Evolutionary conservation across 2,113 vertebrate genomes (phyloP).

Genomic region (Sula dactylatra): DNA sequence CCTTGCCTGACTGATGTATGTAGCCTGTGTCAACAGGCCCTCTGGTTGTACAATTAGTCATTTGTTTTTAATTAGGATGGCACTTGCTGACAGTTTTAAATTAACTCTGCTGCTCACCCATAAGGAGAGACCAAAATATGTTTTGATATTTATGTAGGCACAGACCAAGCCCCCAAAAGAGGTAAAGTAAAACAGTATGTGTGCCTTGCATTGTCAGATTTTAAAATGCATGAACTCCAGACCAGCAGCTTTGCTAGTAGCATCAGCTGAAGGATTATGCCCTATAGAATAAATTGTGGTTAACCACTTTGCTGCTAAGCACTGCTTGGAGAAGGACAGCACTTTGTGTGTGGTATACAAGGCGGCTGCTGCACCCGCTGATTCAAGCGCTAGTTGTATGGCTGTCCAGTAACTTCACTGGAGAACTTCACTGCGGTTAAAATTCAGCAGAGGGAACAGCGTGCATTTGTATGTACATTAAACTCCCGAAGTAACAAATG

Average conservation of each 20-base stretch:
- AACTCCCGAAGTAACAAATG: neutral
- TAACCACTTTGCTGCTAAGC: neutral
- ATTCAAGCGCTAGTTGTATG: neutral
- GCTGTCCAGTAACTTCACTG: neutral
- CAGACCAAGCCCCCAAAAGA: neutral
- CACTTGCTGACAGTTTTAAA: constrained; percentile 33
- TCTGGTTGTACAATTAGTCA: neutral
- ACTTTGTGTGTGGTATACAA: neutral
- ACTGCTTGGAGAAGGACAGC: neutral
- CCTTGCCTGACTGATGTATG: neutral
- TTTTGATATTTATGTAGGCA: neutral
- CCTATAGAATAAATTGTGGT: neutral
- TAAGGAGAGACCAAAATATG: constrained; percentile 18
- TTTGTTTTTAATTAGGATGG: constrained; percentile 43
- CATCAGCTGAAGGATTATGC: neutral
- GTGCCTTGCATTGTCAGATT: neutral
- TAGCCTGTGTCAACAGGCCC: neutral
- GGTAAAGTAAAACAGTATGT: neutral
- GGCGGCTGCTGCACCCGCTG: neutral
- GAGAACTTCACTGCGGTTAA: neutral
- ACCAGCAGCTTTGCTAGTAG: neutral
- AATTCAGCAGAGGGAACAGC: neutral
- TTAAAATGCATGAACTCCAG: neutral
- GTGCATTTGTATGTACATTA: neutral
- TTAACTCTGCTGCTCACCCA: neutral